phyloP scores from a whole-genome alignment of 1,140 invertebrate species.

The Magallana angulata region DNA sequence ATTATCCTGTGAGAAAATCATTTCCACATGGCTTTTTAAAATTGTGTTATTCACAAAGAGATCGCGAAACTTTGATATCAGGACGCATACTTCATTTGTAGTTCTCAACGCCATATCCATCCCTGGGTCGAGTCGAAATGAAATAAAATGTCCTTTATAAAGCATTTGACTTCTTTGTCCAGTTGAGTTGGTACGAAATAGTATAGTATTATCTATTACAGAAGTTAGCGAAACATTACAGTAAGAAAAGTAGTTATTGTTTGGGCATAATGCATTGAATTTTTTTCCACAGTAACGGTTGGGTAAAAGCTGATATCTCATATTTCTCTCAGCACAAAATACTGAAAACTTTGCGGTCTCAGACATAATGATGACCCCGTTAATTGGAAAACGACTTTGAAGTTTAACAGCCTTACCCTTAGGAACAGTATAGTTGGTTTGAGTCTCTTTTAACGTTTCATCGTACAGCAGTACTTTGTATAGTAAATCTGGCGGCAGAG shows the following conservation, averaged over 20 bases:
- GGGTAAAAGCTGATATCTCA: conserved; percentile 4
- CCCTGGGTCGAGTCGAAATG: not conserved
- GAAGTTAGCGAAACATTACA: not conserved
- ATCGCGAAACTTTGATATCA: not conserved
- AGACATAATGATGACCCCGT: not conserved
- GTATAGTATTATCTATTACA: not conserved
- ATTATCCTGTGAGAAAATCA: not conserved
- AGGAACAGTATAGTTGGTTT: not conserved
- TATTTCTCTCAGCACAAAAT: not conserved
- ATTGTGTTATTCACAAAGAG: not conserved
- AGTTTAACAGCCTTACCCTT: not conserved
- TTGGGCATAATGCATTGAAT: not conserved
- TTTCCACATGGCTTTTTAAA: not conserved
- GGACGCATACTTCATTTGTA: not conserved
- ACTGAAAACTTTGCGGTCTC: not conserved
- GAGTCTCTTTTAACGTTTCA: not conserved
- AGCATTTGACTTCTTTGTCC: not conserved
- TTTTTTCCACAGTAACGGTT: not conserved
- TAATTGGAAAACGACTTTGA: not conserved
- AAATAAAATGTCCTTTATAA: not conserved
- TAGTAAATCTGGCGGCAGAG: not conserved
- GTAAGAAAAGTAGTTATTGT: not conserved
- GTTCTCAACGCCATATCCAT: not conserved
- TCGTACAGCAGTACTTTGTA: not conserved
- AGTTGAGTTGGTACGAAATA: not conserved